These are phyloP conservation scores for Grantiella picta DNA, from an alignment of 2,113 vertebrate genomes.

Conservation along the genomic window DNA sequence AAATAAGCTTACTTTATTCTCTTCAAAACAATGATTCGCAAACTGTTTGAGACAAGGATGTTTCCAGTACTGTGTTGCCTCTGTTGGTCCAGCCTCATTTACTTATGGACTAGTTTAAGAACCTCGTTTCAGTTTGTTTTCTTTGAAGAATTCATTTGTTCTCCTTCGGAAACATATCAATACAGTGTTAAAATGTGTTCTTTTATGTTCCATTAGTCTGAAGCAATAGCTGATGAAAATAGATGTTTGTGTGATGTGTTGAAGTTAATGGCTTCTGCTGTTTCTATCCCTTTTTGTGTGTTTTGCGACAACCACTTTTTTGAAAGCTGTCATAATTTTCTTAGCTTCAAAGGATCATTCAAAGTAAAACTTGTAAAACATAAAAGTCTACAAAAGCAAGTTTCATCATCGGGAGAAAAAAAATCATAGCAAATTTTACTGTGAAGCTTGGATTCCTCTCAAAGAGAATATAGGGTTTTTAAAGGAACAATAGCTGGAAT, in stretches of 20 bases:
- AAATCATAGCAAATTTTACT: neutral
- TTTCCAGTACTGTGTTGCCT: neutral
- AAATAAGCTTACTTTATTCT: neutral
- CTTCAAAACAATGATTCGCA: neutral
- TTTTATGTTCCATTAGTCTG: neutral
- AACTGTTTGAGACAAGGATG: neutral
- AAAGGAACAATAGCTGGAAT: neutral
- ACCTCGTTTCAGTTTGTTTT: neutral
- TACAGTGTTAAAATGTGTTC: neutral
- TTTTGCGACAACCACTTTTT: neutral
- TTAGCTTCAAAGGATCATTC: neutral
- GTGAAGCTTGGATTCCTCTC: neutral
- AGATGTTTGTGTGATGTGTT: neutral
- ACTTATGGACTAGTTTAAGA: neutral
- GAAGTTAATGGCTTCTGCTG: neutral
- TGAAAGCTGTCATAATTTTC: neutral
- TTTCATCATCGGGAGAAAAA: fast-evolving
- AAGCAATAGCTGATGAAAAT: neutral
- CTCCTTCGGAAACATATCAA: neutral
- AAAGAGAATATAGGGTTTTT: neutral
- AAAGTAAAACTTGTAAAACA: neutral
- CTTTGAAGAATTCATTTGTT: neutral
- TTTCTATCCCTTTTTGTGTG: neutral
- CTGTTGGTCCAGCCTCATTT: neutral
- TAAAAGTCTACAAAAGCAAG: neutral